A percentile compares a stretch with the other conserved stretches of the same genome.
These are phyloP conservation scores for Phyllotreta striolata DNA, from an alignment of 2,888 invertebrate genomes.

Conservation along the genomic window DNA sequence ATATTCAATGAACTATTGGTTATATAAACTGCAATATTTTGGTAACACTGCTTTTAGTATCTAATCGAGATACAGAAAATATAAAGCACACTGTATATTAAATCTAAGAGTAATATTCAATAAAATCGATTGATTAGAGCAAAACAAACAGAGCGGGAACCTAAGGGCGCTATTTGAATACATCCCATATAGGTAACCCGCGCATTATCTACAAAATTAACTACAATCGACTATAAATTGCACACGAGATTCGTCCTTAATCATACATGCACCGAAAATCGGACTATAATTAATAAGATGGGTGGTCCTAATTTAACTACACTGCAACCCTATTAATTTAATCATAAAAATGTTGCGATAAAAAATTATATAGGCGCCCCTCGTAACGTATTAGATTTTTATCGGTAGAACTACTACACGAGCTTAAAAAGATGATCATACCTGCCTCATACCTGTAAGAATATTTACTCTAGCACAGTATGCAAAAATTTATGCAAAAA, in stretches of 20 bases:
- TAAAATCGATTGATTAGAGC: neutral
- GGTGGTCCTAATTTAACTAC: conserved; percentile 15
- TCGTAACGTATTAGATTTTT: conserved; percentile 2
- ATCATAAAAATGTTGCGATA: conserved; percentile 10
- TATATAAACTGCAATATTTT: no score
- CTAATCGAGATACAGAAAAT: no score
- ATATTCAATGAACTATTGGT: no score
- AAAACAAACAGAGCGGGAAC: conserved; percentile 17
- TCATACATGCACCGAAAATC: conserved; percentile 14
- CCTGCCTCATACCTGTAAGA: no score
- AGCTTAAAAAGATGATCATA: no score
- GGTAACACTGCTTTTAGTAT: no score
- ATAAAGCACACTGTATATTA: no score
- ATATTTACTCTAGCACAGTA: no score
- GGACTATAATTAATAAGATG: conserved; percentile 28
- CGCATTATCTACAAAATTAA: conserved; percentile 24
- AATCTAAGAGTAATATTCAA: no score
- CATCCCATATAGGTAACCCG: no score
- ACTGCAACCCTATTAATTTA: conserved; percentile 6
- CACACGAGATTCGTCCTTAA: conserved; percentile 19
- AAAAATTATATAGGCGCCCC: neutral
- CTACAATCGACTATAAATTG: conserved; percentile 25
- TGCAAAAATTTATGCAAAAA: no score
- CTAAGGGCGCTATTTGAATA: conserved; percentile 16
- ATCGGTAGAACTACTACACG: neutral